A percentile compares a stretch with the other conserved stretches of the same genome.
Conservation (phyloP, 2,113 vertebrate species). For the Gnathonemus longibarbis region DNA sequence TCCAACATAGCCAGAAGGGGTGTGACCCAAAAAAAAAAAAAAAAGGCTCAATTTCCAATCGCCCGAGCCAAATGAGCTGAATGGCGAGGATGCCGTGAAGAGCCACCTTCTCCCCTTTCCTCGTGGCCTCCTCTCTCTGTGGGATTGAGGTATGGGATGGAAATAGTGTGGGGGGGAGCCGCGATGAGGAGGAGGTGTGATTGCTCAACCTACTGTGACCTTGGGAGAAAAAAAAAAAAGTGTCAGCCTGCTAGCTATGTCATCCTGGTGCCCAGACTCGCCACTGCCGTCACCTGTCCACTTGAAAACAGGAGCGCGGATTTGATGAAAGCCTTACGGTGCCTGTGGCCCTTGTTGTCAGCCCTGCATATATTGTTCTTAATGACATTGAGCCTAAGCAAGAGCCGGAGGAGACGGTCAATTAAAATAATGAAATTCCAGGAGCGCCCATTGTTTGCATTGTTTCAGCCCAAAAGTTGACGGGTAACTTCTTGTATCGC, state of each 20-base stretch:
- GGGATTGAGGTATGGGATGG: slow-evolving; percentile 23
- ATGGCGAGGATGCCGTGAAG: background rate
- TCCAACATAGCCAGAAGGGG: slow-evolving; percentile 25
- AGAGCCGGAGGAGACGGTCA: background rate
- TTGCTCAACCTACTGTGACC: slow-evolving; percentile 21
- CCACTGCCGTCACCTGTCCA: slow-evolving; percentile 8
- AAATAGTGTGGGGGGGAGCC: slow-evolving; percentile 13
- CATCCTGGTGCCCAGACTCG: background rate
- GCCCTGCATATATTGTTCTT: slow-evolving; percentile 5
- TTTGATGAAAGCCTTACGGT: slow-evolving; percentile 13
- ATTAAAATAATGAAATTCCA: slow-evolving; percentile 14
- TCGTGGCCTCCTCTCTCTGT: slow-evolving; percentile 19
- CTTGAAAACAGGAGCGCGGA: slow-evolving; percentile 4
- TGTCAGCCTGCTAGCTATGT: background rate
- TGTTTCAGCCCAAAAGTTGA: background rate
- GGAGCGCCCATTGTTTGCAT: background rate
- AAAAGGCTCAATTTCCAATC: slow-evolving; percentile 19
- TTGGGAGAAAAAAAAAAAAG: slow-evolving; percentile 2
- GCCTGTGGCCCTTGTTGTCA: background rate
- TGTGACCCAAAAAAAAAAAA: slow-evolving; percentile 28
- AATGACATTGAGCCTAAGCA: background rate
- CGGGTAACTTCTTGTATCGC: background rate
- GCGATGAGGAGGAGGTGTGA: background rate
- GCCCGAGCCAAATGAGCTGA: slow-evolving; percentile 23
- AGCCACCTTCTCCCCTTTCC: background rate